Percentiles rank a stretch among this genome's conserved stretches.
These are phyloP conservation scores for Saccostrea cuccullata DNA, from an alignment of 1,140 invertebrate genomes.

Conservation along the genomic window DNA sequence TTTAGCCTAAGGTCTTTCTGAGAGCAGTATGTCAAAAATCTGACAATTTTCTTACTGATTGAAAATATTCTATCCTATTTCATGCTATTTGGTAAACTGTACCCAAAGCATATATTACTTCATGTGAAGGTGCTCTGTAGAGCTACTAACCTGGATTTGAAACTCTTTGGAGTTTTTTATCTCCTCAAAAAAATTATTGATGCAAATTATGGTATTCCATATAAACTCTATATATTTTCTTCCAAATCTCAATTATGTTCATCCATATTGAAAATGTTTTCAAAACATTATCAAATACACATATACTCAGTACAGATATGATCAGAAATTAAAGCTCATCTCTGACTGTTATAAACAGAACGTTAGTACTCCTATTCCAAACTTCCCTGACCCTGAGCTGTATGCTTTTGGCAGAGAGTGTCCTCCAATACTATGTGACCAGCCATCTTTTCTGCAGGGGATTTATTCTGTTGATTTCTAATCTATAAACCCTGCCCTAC, in stretches of 20 bases:
- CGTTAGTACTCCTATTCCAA: too few species aligned
- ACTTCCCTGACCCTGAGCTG: too few species aligned
- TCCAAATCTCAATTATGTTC: background rate
- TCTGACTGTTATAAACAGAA: too few species aligned
- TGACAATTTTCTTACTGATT: background rate
- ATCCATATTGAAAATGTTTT: too few species aligned
- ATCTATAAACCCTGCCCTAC: slow-evolving; percentile 18
- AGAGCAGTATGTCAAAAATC: too few species aligned
- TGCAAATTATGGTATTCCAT: background rate
- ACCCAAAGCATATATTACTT: background rate
- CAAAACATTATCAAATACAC: too few species aligned
- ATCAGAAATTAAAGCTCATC: too few species aligned
- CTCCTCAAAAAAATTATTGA: background rate
- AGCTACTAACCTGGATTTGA: background rate
- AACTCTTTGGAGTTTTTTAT: background rate
- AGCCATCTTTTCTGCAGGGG: background rate
- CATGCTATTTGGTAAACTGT: background rate
- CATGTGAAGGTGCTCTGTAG: background rate
- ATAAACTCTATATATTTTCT: background rate
- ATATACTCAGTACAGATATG: too few species aligned
- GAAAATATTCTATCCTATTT: background rate
- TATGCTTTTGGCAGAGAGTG: background rate
- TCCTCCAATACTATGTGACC: background rate
- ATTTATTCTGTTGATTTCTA: slow-evolving; percentile 12
- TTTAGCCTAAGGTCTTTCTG: too few species aligned